Conservation (phyloP, 2,113 vertebrate species). For the Murina feae region DNA sequence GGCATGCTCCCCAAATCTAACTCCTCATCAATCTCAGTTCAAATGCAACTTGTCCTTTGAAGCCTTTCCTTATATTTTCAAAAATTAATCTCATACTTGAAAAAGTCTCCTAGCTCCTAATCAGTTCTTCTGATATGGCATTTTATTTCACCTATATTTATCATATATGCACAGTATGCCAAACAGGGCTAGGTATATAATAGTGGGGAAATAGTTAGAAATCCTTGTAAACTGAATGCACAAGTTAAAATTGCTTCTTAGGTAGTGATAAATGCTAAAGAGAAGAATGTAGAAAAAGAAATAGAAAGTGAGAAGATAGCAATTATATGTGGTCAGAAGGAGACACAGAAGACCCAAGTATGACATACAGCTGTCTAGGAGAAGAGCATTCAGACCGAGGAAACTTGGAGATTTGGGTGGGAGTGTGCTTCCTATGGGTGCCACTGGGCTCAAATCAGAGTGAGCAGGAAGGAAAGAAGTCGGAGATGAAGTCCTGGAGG, state of each 20-base stretch:
- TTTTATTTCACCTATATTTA: slow-evolving; percentile 8
- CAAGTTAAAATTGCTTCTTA: neutral
- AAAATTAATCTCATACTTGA: neutral
- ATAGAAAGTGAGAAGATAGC: neutral
- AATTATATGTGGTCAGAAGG: neutral
- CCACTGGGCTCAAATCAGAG: neutral
- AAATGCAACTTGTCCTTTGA: neutral
- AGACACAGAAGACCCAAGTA: neutral
- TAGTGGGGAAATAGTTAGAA: neutral
- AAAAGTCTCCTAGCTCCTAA: neutral
- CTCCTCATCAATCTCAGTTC: neutral
- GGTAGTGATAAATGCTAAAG: neutral
- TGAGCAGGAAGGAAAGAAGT: neutral
- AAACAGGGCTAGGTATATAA: neutral
- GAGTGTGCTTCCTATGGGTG: neutral
- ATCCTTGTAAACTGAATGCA: neutral
- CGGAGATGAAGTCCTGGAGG: neutral
- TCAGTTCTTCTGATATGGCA: neutral
- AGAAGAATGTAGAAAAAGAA: neutral
- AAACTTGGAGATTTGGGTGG: neutral
- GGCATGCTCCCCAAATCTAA: neutral
- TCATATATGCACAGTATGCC: neutral
- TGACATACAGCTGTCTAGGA: neutral
- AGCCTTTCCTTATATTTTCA: neutral
- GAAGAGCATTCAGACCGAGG: neutral